Conservation (phyloP, 2,888 invertebrate species). For the Hetaerina titia region DNA sequence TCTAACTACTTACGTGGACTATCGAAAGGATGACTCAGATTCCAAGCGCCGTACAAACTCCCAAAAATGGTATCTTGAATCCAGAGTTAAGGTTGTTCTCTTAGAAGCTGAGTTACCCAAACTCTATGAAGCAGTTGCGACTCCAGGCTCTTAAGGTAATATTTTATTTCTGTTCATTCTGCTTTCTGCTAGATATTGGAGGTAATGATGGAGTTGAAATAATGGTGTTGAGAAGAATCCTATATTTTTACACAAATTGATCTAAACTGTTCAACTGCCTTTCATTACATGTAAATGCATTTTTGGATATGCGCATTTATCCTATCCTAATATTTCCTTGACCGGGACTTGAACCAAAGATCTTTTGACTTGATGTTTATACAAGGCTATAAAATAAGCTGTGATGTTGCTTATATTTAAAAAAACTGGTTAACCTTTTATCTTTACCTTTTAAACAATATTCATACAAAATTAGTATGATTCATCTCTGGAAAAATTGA, state of each 20-base stretch:
- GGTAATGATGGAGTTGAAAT: no score
- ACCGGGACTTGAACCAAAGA: no score
- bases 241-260: no score
- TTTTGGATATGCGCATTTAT: background rate
- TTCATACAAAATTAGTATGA: no score
- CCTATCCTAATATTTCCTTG: no score
- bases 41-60: background rate
- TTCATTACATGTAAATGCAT: background rate
- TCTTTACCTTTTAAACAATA: no score
- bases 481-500: no score
- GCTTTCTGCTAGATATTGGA: background rate
- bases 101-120: slow-evolving; percentile 87
- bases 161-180: background rate
- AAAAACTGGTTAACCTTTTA: no score
- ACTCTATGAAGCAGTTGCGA: slow-evolving; percentile 79
- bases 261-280: no score
- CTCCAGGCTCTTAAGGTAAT: slow-evolving; percentile 52
- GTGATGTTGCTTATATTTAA: no score
- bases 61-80: slow-evolving; percentile 81
- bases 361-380: no score
- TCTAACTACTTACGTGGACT: slow-evolving; percentile 81
- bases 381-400: background rate
- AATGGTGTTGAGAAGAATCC: no score
- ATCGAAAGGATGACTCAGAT: slow-evolving; percentile 38
- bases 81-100: slow-evolving; percentile 84